Evolutionary conservation across 2,888 invertebrate species (phyloP), one percentile per base, ranked within the genome.

Genomic region (Leucania comma): DNA sequence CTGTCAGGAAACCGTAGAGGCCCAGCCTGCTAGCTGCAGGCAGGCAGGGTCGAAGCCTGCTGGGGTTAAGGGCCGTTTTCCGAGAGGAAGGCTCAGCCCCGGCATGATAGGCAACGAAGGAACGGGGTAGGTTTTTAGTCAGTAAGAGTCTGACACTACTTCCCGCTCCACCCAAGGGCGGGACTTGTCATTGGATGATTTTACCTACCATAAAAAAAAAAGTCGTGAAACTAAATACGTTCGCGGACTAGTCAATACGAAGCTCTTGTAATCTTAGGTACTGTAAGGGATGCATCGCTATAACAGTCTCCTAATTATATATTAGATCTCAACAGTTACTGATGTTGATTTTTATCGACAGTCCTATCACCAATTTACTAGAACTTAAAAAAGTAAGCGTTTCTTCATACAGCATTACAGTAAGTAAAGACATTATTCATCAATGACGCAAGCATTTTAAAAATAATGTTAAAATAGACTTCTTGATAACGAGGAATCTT

Each of bases 211-310:
- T n/a, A n/a, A n/a, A n/a, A n/a, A n/a, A n/a, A n/a, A n/a, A 67
- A 63, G 86, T 88, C 90, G 90, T 93, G 94, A 93, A 93, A 93
- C 91, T 87, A 86, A 93, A 93, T 91, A 90, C 90, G 32, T 84
- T 88, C 68, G 86, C 84, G 70, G 84, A 81, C 82, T 78, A 77
- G 68, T 59, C 64, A 54, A 57, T 76, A 29, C 60, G 48, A 72
- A 63, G 51, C 73, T 72, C 72, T 85, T 70, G 42, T 42, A 42
- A 73, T 73, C n/a, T n/a, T n/a, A n/a, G 66, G 72, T 56, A 60
- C 72, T 75, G 83, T 83, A 85, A 85, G 63, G 35, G 53, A 61
- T 42, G 61, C 22, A 26, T 64, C 24, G 53, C 53, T 22, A 64
- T 73, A 54, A 72, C 72, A 50, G 56, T 26, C 53, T 61, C 38